Percentiles rank a stretch among this genome's conserved stretches.
These are phyloP conservation scores for Melolontha melolontha DNA, from an alignment of 2,888 invertebrate species.

Conservation along the genomic window DNA sequence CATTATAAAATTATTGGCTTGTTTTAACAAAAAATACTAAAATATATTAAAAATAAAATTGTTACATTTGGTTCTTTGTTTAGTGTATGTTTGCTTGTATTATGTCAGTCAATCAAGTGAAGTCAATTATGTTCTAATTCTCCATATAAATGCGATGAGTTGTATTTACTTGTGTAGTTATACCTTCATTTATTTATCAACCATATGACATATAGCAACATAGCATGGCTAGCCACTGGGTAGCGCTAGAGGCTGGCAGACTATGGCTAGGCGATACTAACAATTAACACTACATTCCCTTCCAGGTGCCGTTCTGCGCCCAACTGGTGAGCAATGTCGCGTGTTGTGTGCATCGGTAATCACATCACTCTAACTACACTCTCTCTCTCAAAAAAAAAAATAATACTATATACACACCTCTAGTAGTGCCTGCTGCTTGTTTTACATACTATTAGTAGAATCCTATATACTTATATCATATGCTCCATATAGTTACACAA, in stretches of 20 bases:
- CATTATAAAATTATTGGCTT: background rate
- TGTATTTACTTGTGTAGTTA: slow-evolving; percentile 23
- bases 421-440: slow-evolving; percentile 64
- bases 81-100: slow-evolving; percentile 36
- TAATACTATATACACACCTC: slow-evolving; percentile 61
- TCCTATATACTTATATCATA: slow-evolving; percentile 27
- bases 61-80: slow-evolving; percentile 36
- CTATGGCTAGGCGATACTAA: slow-evolving; percentile 66
- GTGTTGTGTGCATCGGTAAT: slow-evolving; percentile 95
- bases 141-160: slow-evolving; percentile 18
- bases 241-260: slow-evolving; percentile 61
- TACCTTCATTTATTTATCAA: slow-evolving; percentile 29
- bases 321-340: slow-evolving; percentile 95
- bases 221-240: slow-evolving; percentile 62
- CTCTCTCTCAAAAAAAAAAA: slow-evolving; percentile 48
- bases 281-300: slow-evolving; percentile 69
- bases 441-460: slow-evolving; percentile 42
- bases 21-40: background rate
- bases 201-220: slow-evolving; percentile 42
- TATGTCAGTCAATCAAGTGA: slow-evolving; percentile 15
- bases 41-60: background rate
- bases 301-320: slow-evolving; percentile 93
- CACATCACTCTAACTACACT: slow-evolving; percentile 77
- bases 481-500: slow-evolving; percentile 45
- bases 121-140: slow-evolving; percentile 3